phyloP scores from a whole-genome alignment of 2,113 vertebrate genomes.

The Poeciliopsis turrubarensis region DNA sequence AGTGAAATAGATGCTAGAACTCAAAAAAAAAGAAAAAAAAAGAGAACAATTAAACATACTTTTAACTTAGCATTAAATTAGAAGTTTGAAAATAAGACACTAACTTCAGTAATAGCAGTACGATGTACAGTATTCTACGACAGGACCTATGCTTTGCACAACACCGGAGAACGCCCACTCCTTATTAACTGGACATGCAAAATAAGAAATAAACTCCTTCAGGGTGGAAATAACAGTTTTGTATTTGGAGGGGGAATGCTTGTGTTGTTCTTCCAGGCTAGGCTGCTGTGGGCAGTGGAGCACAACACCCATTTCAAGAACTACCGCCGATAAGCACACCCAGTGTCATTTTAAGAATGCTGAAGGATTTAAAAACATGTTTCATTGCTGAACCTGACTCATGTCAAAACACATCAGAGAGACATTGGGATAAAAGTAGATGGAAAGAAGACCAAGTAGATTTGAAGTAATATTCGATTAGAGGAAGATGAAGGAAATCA shows the following conservation, averaged over 20 bases:
- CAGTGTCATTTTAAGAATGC: not conserved
- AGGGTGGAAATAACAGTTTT: too few species aligned
- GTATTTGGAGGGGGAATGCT: not conserved
- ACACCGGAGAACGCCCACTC: too few species aligned
- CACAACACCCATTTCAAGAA: not conserved
- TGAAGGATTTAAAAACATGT: not conserved
- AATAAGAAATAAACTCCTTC: too few species aligned
- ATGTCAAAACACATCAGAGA: not conserved
- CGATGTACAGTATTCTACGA: too few species aligned
- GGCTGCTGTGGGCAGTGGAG: not conserved
- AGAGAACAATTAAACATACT: not conserved
- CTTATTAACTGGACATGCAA: too few species aligned
- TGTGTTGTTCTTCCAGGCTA: not conserved
- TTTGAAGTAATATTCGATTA: not conserved
- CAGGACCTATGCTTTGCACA: too few species aligned
- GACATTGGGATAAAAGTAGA: not conserved
- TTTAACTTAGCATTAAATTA: not conserved
- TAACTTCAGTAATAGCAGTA: too few species aligned
- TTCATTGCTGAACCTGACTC: not conserved
- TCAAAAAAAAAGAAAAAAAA: too few species aligned
- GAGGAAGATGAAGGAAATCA: not conserved
- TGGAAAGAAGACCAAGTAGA: not conserved
- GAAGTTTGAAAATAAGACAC: too few species aligned
- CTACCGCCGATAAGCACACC: not conserved
- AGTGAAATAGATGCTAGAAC: too few species aligned